Percentiles rank a stretch among this genome's conserved stretches.
Evolutionary conservation across 64 coral and sea anemone species (phyloP).

Genomic region (Platygyra sinensis): DNA sequence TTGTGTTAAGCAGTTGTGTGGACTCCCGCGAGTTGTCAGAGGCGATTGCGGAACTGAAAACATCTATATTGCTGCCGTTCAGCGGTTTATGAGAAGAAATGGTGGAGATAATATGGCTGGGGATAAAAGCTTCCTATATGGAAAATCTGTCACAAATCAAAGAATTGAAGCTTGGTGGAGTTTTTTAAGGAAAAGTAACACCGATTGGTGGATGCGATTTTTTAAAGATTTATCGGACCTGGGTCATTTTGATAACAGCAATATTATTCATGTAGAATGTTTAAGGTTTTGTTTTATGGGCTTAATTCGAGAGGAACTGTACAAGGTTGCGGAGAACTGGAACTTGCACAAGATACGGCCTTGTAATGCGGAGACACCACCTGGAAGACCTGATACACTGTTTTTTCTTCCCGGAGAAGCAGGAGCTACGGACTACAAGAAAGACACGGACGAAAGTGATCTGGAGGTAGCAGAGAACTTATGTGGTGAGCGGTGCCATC

Average conservation of each 20-base stretch:
- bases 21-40: constrained; percentile 9
- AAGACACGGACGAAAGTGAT: neutral
- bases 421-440: constrained; percentile 18
- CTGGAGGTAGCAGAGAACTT: constrained; percentile 7
- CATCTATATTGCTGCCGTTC: constrained; percentile 24
- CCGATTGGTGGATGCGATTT: constrained; percentile 44
- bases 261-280: constrained; percentile 40
- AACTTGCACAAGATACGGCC: constrained; percentile 49
- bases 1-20: constrained; percentile 13
- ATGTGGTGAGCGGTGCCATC: neutral
- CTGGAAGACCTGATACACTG: no score
- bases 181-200: constrained; percentile 56
- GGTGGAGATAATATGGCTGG: neutral
- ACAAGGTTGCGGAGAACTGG: constrained; percentile 45
- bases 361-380: constrained; percentile 27
- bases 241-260: constrained; percentile 36
- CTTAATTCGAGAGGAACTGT: constrained; percentile 28
- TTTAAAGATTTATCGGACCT: constrained; percentile 49
- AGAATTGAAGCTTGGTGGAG: constrained; percentile 40
- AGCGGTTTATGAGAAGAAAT: constrained; percentile 33
- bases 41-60: constrained; percentile 55
- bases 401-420: constrained; percentile 33
- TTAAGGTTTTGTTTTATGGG: constrained; percentile 45
- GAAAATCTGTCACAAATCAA: constrained; percentile 46
- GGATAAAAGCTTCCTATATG: constrained; percentile 17